A percentile compares a stretch with the other conserved stretches of the same genome.
phyloP scores from a whole-genome alignment of 2,888 invertebrate genomes.

The Melinaea menophilus region DNA sequence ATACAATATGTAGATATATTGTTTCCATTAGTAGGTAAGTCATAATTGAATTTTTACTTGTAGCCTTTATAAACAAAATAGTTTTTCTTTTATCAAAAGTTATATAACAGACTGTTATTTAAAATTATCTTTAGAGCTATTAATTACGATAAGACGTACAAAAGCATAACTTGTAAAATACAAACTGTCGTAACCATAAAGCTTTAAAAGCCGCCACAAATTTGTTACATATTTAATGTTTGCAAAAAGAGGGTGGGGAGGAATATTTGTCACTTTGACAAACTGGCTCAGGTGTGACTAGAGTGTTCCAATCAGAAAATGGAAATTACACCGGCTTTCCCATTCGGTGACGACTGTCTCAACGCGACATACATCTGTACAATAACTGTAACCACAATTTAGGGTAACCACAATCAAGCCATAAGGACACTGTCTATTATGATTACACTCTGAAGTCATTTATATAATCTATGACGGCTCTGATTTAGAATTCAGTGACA shows the following conservation, averaged over 20 bases:
- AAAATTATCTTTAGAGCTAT: not conserved
- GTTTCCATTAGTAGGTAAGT: too few relatives aligned
- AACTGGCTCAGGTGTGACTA: constrained; percentile 48
- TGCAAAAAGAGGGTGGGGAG: constrained; percentile 39
- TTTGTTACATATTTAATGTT: constrained; percentile 49
- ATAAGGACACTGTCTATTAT: not conserved
- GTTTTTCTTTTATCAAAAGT: not conserved
- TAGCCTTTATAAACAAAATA: not conserved
- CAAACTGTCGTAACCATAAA: constrained; percentile 30
- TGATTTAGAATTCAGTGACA: not conserved
- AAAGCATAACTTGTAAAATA: constrained; percentile 24
- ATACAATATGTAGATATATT: too few relatives aligned
- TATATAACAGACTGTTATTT: constrained; percentile 8
- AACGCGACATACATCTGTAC: constrained; percentile 23
- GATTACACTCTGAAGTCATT: not conserved
- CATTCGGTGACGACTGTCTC: constrained; percentile 22
- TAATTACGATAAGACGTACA: constrained; percentile 3
- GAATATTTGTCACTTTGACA: constrained; percentile 43
- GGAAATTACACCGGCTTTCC: constrained; percentile 48
- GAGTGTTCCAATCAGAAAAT: constrained; percentile 52
- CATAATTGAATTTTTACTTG: too few relatives aligned
- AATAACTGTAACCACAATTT: constrained; percentile 17
- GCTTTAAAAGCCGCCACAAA: constrained; percentile 32
- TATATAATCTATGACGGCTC: not conserved
- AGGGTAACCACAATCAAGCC: not conserved